Evolutionary conservation across 1,140 invertebrate species (phyloP).

Genomic region (Diorhabda elongata): DNA sequence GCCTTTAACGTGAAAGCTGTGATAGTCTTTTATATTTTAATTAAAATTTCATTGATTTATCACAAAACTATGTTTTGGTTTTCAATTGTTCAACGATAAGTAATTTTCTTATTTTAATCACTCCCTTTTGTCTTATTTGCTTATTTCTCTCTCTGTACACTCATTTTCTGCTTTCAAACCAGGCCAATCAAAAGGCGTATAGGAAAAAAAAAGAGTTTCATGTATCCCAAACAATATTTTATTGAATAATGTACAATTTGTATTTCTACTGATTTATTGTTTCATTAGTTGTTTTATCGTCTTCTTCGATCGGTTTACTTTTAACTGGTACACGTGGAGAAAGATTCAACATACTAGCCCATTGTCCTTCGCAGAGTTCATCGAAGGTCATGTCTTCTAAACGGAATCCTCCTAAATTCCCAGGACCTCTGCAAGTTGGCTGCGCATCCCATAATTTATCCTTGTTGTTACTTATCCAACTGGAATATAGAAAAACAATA

Average conservation of each 20-base stretch:
- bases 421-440: slow-evolving; percentile 71
- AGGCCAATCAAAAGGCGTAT: neutral
- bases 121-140: no score
- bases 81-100: no score
- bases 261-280: neutral
- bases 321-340: slow-evolving; percentile 59
- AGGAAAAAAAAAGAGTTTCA: slow-evolving; percentile 6
- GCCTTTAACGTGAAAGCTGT: no score
- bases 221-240: neutral
- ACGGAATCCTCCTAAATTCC: slow-evolving; percentile 63
- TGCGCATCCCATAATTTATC: slow-evolving; percentile 69
- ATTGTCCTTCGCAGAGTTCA: slow-evolving; percentile 75
- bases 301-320: slow-evolving; percentile 15
- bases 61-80: no score
- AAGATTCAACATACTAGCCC: slow-evolving; percentile 77
- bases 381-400: slow-evolving; percentile 71
- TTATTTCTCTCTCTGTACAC: no score
- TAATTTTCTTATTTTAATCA: no score
- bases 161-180: neutral
- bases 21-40: no score
- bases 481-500: slow-evolving; percentile 44
- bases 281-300: neutral
- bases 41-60: no score
- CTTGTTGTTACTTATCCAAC: slow-evolving; percentile 62
- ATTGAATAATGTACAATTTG: no score